Evolutionary conservation across 1,140 invertebrate genomes (phyloP), one percentile per base, ranked within the genome.

Genomic region (Whitmania pigra): DNA sequence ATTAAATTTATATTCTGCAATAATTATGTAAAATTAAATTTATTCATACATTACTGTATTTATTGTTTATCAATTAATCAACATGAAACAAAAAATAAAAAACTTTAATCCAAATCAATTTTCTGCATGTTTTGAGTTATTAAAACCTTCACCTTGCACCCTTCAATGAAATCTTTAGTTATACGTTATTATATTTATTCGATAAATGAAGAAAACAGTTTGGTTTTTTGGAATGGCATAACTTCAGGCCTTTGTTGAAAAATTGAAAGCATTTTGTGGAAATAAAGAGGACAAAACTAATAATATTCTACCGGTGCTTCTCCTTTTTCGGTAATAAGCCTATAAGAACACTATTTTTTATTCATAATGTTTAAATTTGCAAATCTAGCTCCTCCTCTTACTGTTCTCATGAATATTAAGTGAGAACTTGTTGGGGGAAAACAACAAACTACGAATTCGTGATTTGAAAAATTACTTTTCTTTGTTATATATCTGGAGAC

Each of bases 401-500:
- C 18, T 22, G 20, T 17, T 3, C 20, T 63, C 22, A 63, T 63
- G 57, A 25, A 22, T 63, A 25, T 25, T 63, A 17, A 63, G 29
- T 63, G 57, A 11, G 11, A 25, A 25, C 11, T 63, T 25, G 22
- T 0, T 31, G 22, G 29, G 20, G 54, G 11, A 11, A 25, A 63
- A 13, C 11, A 63, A 63, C 57, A 0, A 63, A 18, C 29, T 7
- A 13, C 15, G 57, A 22, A 63, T 18, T 63, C 57, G 11, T 63
- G 29, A 63, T 18, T 63, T 13, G 11, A 31, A 22, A 63, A 63
- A 63, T 15, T 63, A 63, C 22, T 63, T 63, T 13, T 63, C 29
- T 63, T 63, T 63, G 57, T 63, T 63, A 22, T 63, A 25, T 63
- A 13, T 63, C 29, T 63, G 57, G 57, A 25, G 7, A 22, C 29